Evolutionary conservation across 92 coral and sea anemone species (phyloP).

Genomic region (Zoanthus sansibaricus): DNA sequence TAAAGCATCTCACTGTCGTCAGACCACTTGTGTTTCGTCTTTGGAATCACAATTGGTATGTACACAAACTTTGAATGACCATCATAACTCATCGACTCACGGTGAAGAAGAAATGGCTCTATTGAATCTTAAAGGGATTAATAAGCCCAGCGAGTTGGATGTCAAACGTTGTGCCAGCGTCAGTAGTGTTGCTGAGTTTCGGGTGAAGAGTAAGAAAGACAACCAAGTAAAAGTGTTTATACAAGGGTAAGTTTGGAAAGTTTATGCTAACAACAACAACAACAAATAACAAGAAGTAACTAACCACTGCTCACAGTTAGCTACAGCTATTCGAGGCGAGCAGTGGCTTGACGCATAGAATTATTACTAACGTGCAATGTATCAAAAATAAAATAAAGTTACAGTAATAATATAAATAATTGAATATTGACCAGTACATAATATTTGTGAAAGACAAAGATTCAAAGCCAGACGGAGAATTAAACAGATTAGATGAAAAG

Average conservation of each 20-base stretch:
- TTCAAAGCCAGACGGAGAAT: too few species aligned
- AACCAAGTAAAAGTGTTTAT: conserved; percentile 12
- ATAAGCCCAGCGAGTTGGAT: not conserved
- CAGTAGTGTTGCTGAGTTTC: conserved; percentile 33
- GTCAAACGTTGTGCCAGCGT: conserved; percentile 27
- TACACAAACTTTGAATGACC: not conserved
- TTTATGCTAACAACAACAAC: not conserved
- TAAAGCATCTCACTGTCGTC: not conserved
- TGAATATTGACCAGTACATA: too few species aligned
- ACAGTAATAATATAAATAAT: too few species aligned
- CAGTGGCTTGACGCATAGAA: too few species aligned
- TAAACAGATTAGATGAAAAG: too few species aligned
- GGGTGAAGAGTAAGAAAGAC: conserved; percentile 1
- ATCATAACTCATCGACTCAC: not conserved
- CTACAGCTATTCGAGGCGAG: too few species aligned
- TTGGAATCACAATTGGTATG: not conserved
- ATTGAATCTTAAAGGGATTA: not conserved
- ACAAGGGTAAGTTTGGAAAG: conserved; percentile 34
- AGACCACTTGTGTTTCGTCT: not conserved
- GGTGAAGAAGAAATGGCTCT: not conserved
- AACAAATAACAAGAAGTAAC: too few species aligned
- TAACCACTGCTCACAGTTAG: too few species aligned
- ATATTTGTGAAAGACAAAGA: too few species aligned
- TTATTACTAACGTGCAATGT: too few species aligned
- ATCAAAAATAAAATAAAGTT: too few species aligned